phyloP scores from a whole-genome alignment of 2,113 vertebrate species.

The Craseonycteris thonglongyai region DNA sequence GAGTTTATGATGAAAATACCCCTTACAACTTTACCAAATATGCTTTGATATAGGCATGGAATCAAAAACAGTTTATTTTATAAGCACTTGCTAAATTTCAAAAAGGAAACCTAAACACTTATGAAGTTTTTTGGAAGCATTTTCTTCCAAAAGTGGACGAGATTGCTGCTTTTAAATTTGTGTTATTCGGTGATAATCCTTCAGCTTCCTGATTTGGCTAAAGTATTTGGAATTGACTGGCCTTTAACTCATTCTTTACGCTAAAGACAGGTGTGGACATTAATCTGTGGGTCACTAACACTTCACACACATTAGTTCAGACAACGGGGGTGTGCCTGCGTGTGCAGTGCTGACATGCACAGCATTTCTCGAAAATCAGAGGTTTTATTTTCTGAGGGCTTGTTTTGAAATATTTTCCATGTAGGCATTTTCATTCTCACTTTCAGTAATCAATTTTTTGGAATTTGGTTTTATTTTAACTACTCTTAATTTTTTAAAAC shows the following conservation, averaged over 20 bases:
- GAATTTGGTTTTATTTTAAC: constrained; percentile 37
- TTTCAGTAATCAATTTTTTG: constrained; percentile 5
- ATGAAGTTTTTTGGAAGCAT: background rate
- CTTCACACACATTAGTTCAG: constrained; percentile 35
- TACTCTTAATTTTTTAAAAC: constrained; percentile 16
- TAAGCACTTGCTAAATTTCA: constrained; percentile 38
- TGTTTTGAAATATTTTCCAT: constrained; percentile 55
- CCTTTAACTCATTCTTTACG: constrained; percentile 31
- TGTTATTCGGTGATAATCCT: constrained; percentile 50
- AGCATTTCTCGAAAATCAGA: constrained; percentile 52
- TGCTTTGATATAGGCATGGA: background rate
- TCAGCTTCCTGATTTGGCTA: constrained; percentile 43
- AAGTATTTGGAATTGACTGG: constrained; percentile 17
- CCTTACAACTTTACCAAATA: constrained; percentile 26
- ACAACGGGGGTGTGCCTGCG: background rate
- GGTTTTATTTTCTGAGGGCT: constrained; percentile 50
- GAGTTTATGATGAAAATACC: constrained; percentile 33
- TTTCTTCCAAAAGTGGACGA: constrained; percentile 49
- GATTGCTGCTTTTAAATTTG: constrained; percentile 31
- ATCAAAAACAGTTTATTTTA: constrained; percentile 46
- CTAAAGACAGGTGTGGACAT: constrained; percentile 16
- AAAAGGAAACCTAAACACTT: constrained; percentile 33
- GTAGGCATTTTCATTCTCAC: background rate
- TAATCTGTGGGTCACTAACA: constrained; percentile 58
- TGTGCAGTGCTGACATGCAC: constrained; percentile 36